phyloP scores from a whole-genome alignment of 1,140 invertebrate genomes.

The Lanistes nyassanus region DNA sequence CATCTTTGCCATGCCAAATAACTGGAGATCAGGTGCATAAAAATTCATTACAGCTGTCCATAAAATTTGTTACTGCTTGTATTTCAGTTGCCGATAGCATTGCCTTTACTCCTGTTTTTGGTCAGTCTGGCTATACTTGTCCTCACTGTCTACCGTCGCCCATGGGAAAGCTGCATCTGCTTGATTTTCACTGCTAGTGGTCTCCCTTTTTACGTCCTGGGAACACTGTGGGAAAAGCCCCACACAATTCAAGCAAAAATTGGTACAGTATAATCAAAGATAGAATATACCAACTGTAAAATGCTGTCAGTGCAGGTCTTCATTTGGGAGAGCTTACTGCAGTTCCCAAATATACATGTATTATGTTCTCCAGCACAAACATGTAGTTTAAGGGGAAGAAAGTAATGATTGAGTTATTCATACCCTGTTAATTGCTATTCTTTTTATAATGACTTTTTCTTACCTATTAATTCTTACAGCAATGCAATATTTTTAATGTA shows the following conservation, averaged over 20 bases:
- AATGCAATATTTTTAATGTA: background rate
- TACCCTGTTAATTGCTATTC: background rate
- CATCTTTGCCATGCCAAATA: background rate
- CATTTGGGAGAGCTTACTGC: no score
- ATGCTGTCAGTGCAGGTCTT: no score
- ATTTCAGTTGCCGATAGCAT: conserved; percentile 41
- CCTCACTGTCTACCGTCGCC: conserved; percentile 72
- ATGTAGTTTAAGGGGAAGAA: background rate
- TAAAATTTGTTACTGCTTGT: background rate
- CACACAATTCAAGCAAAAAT: conserved; percentile 73
- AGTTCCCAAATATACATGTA: no score
- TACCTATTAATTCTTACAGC: background rate
- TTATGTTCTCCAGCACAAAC: no score
- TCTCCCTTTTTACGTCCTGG: conserved; percentile 70
- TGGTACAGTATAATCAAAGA: no score
- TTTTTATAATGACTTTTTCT: background rate
- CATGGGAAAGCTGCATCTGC: conserved; percentile 83
- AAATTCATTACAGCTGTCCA: background rate
- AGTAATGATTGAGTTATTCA: background rate
- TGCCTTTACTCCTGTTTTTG: conserved; percentile 45
- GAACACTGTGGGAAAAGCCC: conserved; percentile 72
- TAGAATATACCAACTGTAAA: no score
- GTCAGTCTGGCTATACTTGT: conserved; percentile 37
- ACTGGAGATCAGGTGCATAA: background rate
- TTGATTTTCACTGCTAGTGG: conserved; percentile 71